phyloP scores from a whole-genome alignment of 2,797 vertebrate species.

The Scolopax bukidnonensis region DNA sequence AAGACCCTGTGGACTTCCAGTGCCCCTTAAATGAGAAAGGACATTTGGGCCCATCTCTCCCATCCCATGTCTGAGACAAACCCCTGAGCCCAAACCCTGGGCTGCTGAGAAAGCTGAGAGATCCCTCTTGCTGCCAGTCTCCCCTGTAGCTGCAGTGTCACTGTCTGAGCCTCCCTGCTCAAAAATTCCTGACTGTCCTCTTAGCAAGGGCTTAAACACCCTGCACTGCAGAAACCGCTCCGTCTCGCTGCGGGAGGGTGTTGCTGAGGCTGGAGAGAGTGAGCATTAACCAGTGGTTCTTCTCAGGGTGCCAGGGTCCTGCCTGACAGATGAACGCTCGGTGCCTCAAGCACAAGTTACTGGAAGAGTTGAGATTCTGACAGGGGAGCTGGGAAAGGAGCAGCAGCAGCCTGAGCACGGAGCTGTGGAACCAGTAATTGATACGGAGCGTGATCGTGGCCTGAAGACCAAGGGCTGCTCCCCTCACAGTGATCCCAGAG shows the following conservation, averaged over 20 bases:
- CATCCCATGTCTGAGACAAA: neutral
- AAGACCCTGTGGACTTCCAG: neutral
- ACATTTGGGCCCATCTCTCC: neutral
- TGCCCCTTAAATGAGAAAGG: neutral
- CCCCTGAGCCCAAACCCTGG: neutral
- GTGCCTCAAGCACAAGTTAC: neutral
- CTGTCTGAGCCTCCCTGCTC: neutral
- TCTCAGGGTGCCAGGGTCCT: slow-evolving; percentile 20
- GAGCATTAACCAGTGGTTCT: slow-evolving; percentile 25
- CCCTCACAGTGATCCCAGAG: neutral
- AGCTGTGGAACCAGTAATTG: neutral
- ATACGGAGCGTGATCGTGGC: neutral
- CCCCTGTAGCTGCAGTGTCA: neutral
- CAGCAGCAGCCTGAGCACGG: neutral
- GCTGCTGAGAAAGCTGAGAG: neutral
- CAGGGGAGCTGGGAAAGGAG: neutral
- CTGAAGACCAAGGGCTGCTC: neutral
- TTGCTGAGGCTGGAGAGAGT: neutral
- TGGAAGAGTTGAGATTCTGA: neutral
- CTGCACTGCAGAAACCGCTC: neutral
- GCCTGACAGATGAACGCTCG: neutral
- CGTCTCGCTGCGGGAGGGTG: neutral
- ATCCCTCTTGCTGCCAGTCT: neutral
- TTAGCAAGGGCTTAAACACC: neutral
- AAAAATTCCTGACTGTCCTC: neutral